Percentiles rank a stretch among this genome's conserved stretches.
These are phyloP conservation scores for Pelochelys cantorii DNA, from an alignment of 2,797 vertebrate species.

Conservation along the genomic window DNA sequence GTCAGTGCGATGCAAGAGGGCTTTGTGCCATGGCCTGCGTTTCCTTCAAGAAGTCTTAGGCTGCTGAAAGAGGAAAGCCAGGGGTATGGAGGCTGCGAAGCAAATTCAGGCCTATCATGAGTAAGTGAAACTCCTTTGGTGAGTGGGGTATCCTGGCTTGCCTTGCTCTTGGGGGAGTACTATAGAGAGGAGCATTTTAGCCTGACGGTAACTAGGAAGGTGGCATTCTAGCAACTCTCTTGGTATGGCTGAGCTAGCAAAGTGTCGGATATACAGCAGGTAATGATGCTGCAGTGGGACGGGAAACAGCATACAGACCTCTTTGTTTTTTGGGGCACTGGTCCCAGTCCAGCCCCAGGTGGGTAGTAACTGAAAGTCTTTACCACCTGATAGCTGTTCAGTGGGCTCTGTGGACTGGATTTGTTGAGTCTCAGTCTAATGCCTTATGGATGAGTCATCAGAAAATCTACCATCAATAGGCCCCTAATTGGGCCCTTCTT, in stretches of 20 bases:
- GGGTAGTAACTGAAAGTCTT: not conserved
- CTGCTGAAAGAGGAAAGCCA: not conserved
- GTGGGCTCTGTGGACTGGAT: not conserved
- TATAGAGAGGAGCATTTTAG: not conserved
- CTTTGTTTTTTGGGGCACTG: not conserved
- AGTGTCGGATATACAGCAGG: not conserved
- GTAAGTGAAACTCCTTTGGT: fast-evolving
- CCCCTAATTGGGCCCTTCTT: not conserved
- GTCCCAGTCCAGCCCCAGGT: not conserved
- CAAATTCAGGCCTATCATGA: not conserved
- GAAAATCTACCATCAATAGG: not conserved
- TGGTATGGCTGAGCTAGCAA: not conserved
- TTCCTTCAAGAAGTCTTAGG: not conserved
- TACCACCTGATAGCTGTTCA: not conserved
- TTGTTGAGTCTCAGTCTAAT: not conserved
- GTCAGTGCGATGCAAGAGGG: not conserved
- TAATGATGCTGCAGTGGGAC: not conserved
- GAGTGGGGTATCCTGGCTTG: not conserved
- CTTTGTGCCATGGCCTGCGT: not conserved
- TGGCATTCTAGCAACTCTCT: not conserved
- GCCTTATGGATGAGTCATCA: not conserved
- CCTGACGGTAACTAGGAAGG: not conserved
- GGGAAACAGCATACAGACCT: not conserved
- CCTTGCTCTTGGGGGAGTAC: not conserved
- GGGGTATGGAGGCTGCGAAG: not conserved